Evolutionary conservation across 2,113 vertebrate species (phyloP).

Genomic region (Zosterops lateralis): DNA sequence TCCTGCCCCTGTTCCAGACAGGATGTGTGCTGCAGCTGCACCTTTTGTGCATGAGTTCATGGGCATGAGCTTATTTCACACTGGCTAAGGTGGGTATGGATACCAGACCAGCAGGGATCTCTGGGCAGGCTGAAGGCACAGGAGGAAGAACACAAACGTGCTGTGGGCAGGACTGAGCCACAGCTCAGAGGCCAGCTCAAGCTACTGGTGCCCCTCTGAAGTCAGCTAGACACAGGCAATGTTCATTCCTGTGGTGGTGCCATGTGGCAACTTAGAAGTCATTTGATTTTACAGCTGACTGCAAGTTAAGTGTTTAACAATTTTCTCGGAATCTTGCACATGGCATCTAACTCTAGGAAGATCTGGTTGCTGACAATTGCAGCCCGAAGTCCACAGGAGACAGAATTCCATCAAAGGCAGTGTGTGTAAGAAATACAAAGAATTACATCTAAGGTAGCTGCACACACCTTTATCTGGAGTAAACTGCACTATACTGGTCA

Average conservation of each 20-base stretch:
- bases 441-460: background rate
- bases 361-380: background rate
- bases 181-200: background rate
- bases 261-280: background rate
- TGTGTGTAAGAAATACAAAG: background rate
- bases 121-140: background rate
- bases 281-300: background rate
- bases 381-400: background rate
- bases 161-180: background rate
- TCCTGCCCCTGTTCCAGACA: slow-evolving; percentile 44
- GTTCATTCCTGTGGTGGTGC: background rate
- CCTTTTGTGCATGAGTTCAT: background rate
- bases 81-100: background rate
- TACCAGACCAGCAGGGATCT: background rate
- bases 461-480: background rate
- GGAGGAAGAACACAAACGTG: accelerated
- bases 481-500: background rate
- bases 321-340: background rate
- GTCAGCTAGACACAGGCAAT: accelerated
- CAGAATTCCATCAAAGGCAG: background rate
- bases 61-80: background rate
- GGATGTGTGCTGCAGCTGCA: slow-evolving; percentile 17
- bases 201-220: background rate
- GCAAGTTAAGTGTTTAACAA: background rate
- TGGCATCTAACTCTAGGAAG: background rate